phyloP scores from a whole-genome alignment of 2,113 vertebrate genomes.

The Sceloporus tristichus region DNA sequence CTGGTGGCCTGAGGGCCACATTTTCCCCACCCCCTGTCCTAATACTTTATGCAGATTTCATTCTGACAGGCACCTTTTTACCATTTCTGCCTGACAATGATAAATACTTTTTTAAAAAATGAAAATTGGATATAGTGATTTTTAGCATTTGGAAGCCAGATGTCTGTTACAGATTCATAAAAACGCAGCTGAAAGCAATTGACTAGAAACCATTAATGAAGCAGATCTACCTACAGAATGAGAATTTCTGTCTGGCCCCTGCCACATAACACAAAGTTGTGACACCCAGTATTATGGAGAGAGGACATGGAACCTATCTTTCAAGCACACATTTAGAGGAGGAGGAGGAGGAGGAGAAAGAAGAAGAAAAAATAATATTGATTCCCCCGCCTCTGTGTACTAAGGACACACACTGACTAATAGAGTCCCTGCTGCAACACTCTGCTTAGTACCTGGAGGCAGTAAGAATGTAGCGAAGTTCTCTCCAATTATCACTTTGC shows the following conservation, averaged over 20 bases:
- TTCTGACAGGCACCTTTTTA: not conserved
- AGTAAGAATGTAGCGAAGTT: conserved; percentile 8
- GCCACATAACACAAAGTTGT: conserved; percentile 17
- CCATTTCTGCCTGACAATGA: no score
- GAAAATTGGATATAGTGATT: no score
- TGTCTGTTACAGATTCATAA: not conserved
- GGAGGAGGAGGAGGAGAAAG: not conserved
- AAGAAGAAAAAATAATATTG: not conserved
- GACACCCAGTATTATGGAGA: conserved; percentile 1
- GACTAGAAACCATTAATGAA: not conserved
- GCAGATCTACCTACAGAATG: not conserved
- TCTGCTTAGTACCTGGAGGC: not conserved
- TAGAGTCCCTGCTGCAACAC: conserved; percentile 10
- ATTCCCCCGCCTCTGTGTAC: not conserved
- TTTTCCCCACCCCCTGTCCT: no score
- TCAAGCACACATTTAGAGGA: not conserved
- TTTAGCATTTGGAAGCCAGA: not conserved
- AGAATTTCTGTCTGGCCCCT: conserved; percentile 7
- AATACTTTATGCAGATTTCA: not conserved
- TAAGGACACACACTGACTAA: conserved; percentile 5
- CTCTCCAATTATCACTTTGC: not conserved
- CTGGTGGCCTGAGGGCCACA: no score
- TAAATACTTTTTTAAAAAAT: no score
- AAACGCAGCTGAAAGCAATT: not conserved
- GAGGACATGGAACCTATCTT: not conserved